phyloP scores from a whole-genome alignment of 2,113 vertebrate species.

The Litocranius walleri region DNA sequence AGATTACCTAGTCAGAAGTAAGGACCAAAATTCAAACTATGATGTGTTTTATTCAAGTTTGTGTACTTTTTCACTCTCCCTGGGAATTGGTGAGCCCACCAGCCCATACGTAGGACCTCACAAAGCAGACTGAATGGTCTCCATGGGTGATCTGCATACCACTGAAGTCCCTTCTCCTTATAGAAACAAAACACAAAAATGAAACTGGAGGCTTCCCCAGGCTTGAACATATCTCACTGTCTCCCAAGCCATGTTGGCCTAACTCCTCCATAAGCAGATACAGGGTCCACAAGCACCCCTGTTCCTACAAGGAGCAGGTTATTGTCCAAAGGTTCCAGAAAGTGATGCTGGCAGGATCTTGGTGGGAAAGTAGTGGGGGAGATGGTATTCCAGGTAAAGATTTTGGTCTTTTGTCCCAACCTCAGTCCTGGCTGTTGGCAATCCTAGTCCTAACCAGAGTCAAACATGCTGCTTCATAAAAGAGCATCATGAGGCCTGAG shows the following conservation, averaged over 20 bases:
- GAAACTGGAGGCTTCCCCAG: background rate
- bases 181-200: background rate
- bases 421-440: background rate
- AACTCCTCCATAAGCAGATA: background rate
- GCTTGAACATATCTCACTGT: background rate
- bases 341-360: background rate
- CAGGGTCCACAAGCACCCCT: background rate
- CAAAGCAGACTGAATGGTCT: background rate
- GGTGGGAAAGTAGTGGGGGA: background rate
- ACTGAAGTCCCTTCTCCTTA: background rate
- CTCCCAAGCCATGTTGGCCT: background rate
- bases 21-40: background rate
- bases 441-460: background rate
- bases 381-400: background rate
- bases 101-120: background rate
- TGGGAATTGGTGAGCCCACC: background rate
- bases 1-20: background rate
- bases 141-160: accelerated
- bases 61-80: background rate
- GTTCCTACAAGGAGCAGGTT: background rate
- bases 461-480: conserved; percentile 35
- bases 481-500: conserved; percentile 14
- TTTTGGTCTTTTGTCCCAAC: background rate
- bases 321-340: background rate
- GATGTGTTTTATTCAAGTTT: background rate